Evolutionary conservation across 2,113 vertebrate genomes (phyloP), one percentile per base, ranked within the genome.

Genomic region (Nothoprocta perdicaria): DNA sequence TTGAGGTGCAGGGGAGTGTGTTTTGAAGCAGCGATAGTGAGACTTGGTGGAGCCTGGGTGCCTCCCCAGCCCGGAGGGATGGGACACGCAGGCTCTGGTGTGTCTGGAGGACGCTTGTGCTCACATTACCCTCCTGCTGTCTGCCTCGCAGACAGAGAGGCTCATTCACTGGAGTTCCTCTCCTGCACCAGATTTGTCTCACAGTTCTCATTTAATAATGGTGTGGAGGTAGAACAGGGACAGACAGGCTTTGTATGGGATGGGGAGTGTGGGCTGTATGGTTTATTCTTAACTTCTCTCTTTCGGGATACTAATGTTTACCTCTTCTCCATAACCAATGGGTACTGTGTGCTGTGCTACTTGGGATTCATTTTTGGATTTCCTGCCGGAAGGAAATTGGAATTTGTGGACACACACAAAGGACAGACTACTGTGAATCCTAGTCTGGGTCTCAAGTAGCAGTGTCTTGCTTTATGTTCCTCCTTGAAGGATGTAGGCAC

Each of bases 21-120:
- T 95, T 96, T 95, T 88, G 89, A 96, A 95, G 91, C 84, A 75
- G 82, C 78, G 94, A 95, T 95, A 96, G 95, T 0, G 82, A 95
- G 94, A 93, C 95, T 89, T 86, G 4, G 14, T 90, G 96, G 94
- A 95, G 92, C 94, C 94, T 86, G 85, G 94, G 94, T 91, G 87
- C 91, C 94, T 88, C 94, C 95, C 92, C 85, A 95, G 94, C 95
- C 95, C 76, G 93, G 83, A 95, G 96, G 92, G 83, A 89, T 95
- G 3, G 4, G 91, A 61, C 82, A 61, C 18, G 43, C 24, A 89
- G 84, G 92, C 80, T 95, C 31, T 86, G 78, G 33, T 83, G 76
- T 0, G 90, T 93, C 90, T 93, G 86, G 75, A 95, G 81, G 67
- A 94, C 0, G 31, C 80, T 89, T 69, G 29, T 38, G 81, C 73